These are phyloP conservation scores for Phengaris alcon DNA, from an alignment of 2,888 invertebrate species.

Conservation along the genomic window DNA sequence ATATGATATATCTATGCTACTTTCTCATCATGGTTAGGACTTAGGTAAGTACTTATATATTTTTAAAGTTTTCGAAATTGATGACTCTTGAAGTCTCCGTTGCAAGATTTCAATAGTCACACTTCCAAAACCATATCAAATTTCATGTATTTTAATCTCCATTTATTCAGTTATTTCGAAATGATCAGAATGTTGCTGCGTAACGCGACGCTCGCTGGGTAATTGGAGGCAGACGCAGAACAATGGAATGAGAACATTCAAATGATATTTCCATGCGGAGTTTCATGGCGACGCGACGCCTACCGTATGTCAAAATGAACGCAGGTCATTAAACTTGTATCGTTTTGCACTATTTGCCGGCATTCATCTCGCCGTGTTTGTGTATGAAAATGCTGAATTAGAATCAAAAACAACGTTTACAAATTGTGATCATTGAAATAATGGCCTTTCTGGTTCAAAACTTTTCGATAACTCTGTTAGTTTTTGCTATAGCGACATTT, in stretches of 20 bases:
- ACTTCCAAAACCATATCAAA: too few relatives aligned
- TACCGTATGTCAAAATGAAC: slow-evolving; percentile 26
- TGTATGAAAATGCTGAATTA: neutral
- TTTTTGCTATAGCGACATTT: neutral
- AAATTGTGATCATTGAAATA: neutral
- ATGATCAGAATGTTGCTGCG: neutral
- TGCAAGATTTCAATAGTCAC: too few relatives aligned
- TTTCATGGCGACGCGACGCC: slow-evolving; percentile 14
- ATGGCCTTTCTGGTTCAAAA: neutral
- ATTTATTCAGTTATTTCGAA: neutral
- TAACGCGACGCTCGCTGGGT: slow-evolving; percentile 16
- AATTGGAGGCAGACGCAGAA: slow-evolving; percentile 15
- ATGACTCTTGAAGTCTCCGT: too few relatives aligned
- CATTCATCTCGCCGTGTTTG: neutral
- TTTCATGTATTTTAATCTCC: too few relatives aligned
- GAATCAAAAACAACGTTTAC: neutral
- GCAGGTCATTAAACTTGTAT: slow-evolving; percentile 20
- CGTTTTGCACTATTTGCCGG: neutral
- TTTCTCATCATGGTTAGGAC: too few relatives aligned
- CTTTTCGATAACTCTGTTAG: too few relatives aligned
- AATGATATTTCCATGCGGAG: slow-evolving; percentile 22
- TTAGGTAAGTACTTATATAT: too few relatives aligned
- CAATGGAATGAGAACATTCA: slow-evolving; percentile 16
- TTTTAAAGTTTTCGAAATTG: too few relatives aligned
- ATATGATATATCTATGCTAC: too few relatives aligned